Conservation (phyloP, 2,888 invertebrate genomes). For the Girardia tigrina region DNA sequence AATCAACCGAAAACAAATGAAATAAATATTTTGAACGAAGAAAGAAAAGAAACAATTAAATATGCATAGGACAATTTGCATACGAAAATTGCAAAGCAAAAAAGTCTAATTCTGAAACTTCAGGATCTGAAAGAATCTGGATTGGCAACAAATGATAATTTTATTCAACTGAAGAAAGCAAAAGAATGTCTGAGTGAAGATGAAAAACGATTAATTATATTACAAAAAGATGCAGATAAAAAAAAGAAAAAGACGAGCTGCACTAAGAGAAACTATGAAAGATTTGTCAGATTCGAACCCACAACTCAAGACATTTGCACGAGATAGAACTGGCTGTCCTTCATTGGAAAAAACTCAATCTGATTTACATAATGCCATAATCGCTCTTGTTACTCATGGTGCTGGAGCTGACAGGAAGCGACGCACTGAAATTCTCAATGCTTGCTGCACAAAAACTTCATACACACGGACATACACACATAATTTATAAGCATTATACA, state of each 20-base stretch:
- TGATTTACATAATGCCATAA: neutral
- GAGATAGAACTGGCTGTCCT: neutral
- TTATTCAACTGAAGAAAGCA: conserved; percentile 12
- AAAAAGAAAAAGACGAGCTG: conserved; percentile 17
- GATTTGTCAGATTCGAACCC: neutral
- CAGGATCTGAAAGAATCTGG: neutral
- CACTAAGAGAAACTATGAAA: neutral
- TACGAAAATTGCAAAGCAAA: neutral
- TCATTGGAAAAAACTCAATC: neutral
- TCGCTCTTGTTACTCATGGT: neutral
- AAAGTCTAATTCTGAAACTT: neutral
- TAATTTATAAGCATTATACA: too few species aligned
- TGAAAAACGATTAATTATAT: neutral
- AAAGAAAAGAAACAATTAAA: neutral
- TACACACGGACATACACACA: too few species aligned
- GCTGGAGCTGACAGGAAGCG: neutral
- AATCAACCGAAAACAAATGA: too few species aligned
- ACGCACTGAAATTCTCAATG: conserved; percentile 6
- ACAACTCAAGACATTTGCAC: neutral
- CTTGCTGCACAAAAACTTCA: neutral
- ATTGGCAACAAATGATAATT: conserved; percentile 12
- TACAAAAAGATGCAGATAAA: conserved; percentile 17
- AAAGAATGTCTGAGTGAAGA: conserved; percentile 13
- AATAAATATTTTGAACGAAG: neutral
- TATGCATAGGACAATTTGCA: neutral